These are phyloP conservation scores for Aporophyla nigra DNA, from an alignment of 2,888 invertebrate genomes.

Conservation along the genomic window DNA sequence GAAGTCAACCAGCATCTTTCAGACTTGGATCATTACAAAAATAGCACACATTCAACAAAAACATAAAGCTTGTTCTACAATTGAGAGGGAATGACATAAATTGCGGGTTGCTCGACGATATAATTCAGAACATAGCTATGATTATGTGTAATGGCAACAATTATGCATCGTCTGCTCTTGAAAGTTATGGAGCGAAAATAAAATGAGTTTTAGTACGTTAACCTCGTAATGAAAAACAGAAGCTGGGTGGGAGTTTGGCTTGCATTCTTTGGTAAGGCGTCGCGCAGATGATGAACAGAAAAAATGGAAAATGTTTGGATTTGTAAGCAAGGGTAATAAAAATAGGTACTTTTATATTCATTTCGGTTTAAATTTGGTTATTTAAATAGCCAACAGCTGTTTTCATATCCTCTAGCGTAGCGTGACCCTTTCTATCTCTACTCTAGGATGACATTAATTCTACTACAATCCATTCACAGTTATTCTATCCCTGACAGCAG, in stretches of 20 bases:
- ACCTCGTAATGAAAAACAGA: conserved; percentile 51
- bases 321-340: neutral
- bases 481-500: no score
- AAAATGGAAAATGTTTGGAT: neutral
- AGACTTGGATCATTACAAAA: conserved; percentile 16
- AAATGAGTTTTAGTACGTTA: conserved; percentile 58
- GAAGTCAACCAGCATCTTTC: conserved; percentile 19
- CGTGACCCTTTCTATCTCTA: no score
- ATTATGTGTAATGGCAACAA: conserved; percentile 60
- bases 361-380: neutral
- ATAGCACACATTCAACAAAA: conserved; percentile 1
- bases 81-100: conserved; percentile 46
- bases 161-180: conserved; percentile 62
- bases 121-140: conserved; percentile 39
- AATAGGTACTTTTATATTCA: neutral
- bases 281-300: neutral
- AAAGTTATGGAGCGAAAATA: conserved; percentile 67
- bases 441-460: no score
- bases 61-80: conserved; percentile 8
- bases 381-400: neutral
- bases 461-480: no score
- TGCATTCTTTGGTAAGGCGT: conserved; percentile 30
- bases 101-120: conserved; percentile 33
- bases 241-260: neutral
- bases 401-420: neutral